Base-by-base conservation (phyloP, 2,113 vertebrate genomes). In the Copsychus sechellarum region DNA sequence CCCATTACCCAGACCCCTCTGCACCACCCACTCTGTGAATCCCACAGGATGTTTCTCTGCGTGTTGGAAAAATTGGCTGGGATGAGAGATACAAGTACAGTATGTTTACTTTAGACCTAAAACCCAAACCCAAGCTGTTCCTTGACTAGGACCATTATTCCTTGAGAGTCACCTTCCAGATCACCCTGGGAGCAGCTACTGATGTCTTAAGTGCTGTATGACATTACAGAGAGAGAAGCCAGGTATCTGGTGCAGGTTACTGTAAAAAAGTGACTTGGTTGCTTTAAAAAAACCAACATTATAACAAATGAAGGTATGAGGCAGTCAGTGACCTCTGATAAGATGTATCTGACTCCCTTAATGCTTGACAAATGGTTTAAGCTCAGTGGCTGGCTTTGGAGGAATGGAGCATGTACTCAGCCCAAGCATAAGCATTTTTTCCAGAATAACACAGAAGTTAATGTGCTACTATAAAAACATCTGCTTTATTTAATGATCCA, bases 401-500 rank as follows among this genome's bases (percentile, higher is more conserved):
- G 92, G 96, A 84, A 94, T 23, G 84, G 83, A 81, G 36, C 53
- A 43, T 58, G 26, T 42, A 69, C 58, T 94, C 50, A 79, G 42
- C 48, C 42, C 71, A 81, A 79, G 36, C 8, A 2, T 88, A 94
- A 90, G 66, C 57, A 48, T 81, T 90, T 92, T 85, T 95, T 97
- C 92, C 40, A 85, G 94, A 92, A 62, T 78, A 96, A 78, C 56
- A 40, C n/a, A 71, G 72, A 90, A 93, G 91, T 95, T 92, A 95
- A 97, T 97, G 81, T 95, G 83, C 91, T 97, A 91, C 62, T 85
- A 48, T 92, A 92, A 97, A 97, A 93, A 36, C 91, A 97, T 86
- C 84, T 87, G 93, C 86, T 97, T 96, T 89, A 74, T 76, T 92
- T 88, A 97, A 96, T 86, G 92, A 80, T 82, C 58, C 84, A 47